phyloP scores from a whole-genome alignment of 2,113 vertebrate species.

The Setophaga kirtlandii region DNA sequence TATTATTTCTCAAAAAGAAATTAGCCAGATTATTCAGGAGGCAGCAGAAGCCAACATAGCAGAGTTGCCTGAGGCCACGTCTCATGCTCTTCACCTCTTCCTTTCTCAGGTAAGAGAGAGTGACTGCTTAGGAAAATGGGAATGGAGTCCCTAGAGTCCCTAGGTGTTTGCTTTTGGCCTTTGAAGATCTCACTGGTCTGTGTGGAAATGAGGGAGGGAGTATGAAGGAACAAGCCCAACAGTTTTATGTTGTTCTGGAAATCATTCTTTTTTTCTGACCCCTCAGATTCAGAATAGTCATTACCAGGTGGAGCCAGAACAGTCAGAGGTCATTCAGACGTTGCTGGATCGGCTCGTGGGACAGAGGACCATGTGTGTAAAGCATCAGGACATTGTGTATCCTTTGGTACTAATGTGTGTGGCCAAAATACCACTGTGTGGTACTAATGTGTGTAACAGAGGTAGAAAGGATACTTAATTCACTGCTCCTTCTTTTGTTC shows the following conservation, averaged over 20 bases:
- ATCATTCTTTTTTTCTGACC: neutral
- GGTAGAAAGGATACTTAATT: neutral
- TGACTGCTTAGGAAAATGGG: neutral
- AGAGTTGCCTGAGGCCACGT: constrained; percentile 74
- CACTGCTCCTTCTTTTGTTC: neutral
- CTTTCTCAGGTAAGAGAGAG: constrained; percentile 82
- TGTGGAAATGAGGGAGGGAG: neutral
- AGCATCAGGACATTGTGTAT: constrained; percentile 74
- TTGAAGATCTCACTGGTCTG: neutral
- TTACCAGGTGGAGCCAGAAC: constrained; percentile 32
- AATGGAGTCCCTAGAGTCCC: neutral
- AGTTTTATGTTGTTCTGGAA: neutral
- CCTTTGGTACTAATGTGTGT: constrained; percentile 29
- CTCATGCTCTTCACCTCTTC: constrained; percentile 77
- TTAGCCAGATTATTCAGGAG: constrained; percentile 77
- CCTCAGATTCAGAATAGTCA: constrained; percentile 68
- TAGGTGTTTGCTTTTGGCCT: neutral
- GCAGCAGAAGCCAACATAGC: constrained; percentile 75
- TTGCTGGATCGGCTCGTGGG: constrained; percentile 60
- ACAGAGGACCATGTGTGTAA: neutral
- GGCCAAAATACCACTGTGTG: neutral
- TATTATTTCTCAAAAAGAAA: constrained; percentile 77
- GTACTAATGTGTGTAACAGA: neutral
- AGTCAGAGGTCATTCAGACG: constrained; percentile 32
- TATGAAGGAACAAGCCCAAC: neutral